These are phyloP conservation scores for Dicrurus megarhynchus DNA, from an alignment of 2,113 vertebrate genomes.

Conservation along the genomic window DNA sequence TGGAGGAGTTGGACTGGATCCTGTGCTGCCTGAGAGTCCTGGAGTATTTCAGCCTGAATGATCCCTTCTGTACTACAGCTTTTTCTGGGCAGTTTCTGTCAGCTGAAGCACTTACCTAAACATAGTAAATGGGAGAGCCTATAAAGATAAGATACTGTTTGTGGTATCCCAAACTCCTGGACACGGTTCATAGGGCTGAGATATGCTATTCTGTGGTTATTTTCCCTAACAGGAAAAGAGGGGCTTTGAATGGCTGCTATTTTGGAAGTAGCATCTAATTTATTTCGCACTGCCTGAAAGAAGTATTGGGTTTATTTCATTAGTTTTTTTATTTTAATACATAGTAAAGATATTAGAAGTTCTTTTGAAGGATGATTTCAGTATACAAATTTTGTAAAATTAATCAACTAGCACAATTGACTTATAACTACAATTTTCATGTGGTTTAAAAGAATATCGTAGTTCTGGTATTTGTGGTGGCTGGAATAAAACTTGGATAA, in stretches of 20 bases:
- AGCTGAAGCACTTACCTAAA: background rate
- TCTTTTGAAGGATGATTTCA: background rate
- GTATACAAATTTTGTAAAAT: background rate
- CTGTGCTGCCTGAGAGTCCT: background rate
- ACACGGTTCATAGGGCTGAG: background rate
- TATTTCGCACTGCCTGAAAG: background rate
- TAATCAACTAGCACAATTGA: background rate
- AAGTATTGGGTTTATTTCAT: background rate
- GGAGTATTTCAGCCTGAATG: background rate
- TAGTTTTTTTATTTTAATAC: background rate
- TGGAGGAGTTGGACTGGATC: background rate
- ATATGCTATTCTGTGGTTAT: background rate
- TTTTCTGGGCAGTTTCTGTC: background rate
- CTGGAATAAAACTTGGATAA: constrained; percentile 10
- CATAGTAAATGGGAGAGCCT: background rate
- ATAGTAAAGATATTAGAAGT: background rate
- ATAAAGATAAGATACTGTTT: background rate
- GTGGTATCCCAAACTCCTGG: background rate
- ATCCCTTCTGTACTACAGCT: background rate
- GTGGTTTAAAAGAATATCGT: background rate
- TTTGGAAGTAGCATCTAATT: background rate
- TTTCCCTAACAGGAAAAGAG: background rate
- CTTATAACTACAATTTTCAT: background rate
- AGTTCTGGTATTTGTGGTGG: background rate
- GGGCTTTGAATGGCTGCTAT: background rate